Evolutionary conservation across 23 tunicate genomes (phyloP).

Genomic region (Phallusia fumigata): DNA sequence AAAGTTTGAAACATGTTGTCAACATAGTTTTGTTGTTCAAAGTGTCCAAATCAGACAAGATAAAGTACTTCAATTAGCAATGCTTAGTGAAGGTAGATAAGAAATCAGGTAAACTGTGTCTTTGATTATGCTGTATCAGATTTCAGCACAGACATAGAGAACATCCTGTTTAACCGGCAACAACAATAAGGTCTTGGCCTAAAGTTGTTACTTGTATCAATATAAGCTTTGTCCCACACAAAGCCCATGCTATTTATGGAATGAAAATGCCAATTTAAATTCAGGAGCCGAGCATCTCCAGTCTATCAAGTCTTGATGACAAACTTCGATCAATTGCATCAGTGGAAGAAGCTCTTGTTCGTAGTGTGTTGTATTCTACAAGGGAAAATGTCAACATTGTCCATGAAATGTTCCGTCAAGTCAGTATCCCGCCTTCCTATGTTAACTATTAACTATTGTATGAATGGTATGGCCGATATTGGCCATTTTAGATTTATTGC

Average conservation of each 20-base stretch:
- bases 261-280: not conserved
- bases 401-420: constrained; percentile 95
- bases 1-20: no score
- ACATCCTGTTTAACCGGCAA: not conserved
- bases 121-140: not conserved
- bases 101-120: no score
- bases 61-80: no score
- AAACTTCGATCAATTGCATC: constrained; percentile 51
- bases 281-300: constrained; percentile 84
- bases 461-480: no score
- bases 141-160: not conserved
- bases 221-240: no score
- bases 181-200: not conserved
- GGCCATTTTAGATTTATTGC: no score
- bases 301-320: constrained; percentile 89
- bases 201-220: no score
- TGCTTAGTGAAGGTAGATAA: no score
- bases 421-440: not conserved
- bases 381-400: constrained; percentile 85
- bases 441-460: no score
- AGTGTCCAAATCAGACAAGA: no score
- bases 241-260: not conserved
- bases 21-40: no score
- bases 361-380: constrained; percentile 72
- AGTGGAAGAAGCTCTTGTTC: constrained; percentile 61